These are phyloP conservation scores for Neoitamus cyanurus DNA, from an alignment of 2,888 invertebrate genomes.

Conservation along the genomic window DNA sequence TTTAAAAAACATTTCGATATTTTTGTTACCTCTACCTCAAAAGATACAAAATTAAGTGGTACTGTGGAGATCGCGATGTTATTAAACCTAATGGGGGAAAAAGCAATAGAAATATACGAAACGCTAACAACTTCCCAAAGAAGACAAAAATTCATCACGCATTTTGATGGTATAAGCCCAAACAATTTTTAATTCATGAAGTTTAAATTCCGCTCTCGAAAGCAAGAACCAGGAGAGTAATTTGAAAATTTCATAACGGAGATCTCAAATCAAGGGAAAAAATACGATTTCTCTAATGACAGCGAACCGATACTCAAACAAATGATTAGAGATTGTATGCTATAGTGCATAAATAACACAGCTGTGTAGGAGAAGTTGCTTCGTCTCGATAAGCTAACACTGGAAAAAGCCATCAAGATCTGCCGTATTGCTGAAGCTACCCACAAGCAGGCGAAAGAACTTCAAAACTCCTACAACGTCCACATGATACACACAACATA, in stretches of 20 bases:
- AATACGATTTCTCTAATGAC: not conserved
- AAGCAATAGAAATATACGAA: not conserved
- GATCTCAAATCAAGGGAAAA: not conserved
- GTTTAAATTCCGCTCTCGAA: not conserved
- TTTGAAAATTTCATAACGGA: not conserved
- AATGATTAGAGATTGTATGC: not conserved
- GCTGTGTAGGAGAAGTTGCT: not conserved
- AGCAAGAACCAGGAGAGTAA: not conserved
- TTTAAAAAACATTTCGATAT: conserved; percentile 5
- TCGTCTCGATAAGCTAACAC: not conserved
- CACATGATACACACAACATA: not conserved
- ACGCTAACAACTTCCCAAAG: too few species aligned
- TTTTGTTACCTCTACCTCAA: not conserved
- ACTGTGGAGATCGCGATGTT: not conserved
- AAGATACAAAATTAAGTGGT: not conserved
- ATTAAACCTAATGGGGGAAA: not conserved
- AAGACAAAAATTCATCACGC: too few species aligned
- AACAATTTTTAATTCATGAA: too few species aligned
- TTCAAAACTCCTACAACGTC: not conserved
- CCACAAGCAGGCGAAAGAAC: conserved; percentile 26
- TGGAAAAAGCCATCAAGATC: not conserved
- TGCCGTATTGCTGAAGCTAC: not conserved
- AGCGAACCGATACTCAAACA: not conserved
- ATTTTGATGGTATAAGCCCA: not conserved
- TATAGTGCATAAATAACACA: not conserved